Percentiles rank a stretch among this genome's conserved stretches.
Conservation (phyloP, 2,113 vertebrate genomes). For the Pollimyrus isidori region DNA sequence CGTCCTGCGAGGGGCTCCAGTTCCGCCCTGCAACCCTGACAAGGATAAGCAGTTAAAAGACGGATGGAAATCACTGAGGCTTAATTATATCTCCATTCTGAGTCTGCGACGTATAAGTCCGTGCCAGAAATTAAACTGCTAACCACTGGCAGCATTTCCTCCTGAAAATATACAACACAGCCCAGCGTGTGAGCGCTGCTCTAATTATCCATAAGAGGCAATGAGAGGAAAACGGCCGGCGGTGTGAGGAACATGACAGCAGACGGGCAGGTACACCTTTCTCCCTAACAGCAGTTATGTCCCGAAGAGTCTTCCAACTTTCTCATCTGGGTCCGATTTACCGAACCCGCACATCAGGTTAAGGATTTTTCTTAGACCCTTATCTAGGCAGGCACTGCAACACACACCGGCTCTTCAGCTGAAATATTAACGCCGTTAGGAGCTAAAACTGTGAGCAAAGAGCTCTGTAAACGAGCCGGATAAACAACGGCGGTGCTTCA, state of each 20-base stretch:
- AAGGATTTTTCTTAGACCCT: not conserved
- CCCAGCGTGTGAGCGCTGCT: not conserved
- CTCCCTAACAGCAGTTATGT: not conserved
- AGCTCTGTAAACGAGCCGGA: not conserved
- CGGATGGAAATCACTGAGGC: not conserved
- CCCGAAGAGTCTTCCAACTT: not conserved
- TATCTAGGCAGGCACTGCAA: not conserved
- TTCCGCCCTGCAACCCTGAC: not conserved
- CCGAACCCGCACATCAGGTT: not conserved
- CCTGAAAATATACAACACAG: not conserved
- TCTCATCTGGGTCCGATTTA: not conserved
- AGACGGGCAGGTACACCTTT: not conserved
- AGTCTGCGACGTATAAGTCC: not conserved
- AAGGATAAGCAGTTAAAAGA: not conserved
- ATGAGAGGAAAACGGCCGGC: not conserved
- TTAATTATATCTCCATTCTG: not conserved
- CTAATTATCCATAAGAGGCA: not conserved
- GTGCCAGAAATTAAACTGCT: not conserved
- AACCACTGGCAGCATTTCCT: not conserved
- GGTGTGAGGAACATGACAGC: not conserved
- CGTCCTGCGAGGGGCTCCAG: not conserved
- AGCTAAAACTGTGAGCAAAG: not conserved
- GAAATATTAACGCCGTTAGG: not conserved
- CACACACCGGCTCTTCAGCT: not conserved
- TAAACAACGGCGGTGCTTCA: not conserved